A percentile compares a stretch with the other conserved stretches of the same genome.
Evolutionary conservation across 2,797 vertebrate species (phyloP).

Genomic region (Mallotus villosus): DNA sequence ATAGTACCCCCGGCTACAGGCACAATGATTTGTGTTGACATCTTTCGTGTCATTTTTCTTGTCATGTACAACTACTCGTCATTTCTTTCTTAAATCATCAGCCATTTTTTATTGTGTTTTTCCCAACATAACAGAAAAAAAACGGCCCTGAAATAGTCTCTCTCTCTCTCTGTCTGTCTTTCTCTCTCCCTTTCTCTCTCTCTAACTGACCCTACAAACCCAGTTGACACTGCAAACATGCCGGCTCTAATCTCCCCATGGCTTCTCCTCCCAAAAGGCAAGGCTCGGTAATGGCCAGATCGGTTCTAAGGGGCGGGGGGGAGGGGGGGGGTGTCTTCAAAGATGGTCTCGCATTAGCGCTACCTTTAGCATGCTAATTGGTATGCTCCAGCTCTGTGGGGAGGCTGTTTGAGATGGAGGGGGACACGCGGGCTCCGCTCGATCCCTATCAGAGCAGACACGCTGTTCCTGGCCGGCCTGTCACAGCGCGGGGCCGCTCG

Average conservation of each 20-base stretch:
- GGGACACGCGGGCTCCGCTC: slow-evolving; percentile 54
- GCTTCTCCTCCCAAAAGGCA: slow-evolving; percentile 45
- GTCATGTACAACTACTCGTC: too few relatives aligned
- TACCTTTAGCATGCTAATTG: slow-evolving; percentile 78
- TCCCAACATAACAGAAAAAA: not conserved
- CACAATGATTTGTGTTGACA: not conserved
- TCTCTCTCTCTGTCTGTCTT: not conserved
- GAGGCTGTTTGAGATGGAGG: slow-evolving; percentile 71
- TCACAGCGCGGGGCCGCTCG: slow-evolving; percentile 42
- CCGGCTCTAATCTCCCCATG: slow-evolving; percentile 49
- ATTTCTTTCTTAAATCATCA: too few relatives aligned
- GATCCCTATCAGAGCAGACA: slow-evolving; percentile 55
- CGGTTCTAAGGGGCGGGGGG: slow-evolving; percentile 38
- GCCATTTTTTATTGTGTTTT: too few relatives aligned
- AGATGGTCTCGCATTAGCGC: slow-evolving; percentile 62
- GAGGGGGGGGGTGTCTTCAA: slow-evolving; percentile 40
- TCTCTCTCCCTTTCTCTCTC: not conserved
- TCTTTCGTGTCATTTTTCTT: not conserved
- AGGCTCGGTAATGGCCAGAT: slow-evolving; percentile 44
- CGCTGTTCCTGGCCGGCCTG: slow-evolving; percentile 49
- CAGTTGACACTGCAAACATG: slow-evolving; percentile 52
- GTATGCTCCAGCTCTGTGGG: slow-evolving; percentile 65
- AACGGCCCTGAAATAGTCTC: not conserved
- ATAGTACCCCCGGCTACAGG: not conserved
- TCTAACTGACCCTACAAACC: slow-evolving; percentile 23